Base-by-base conservation (phyloP, 2,888 invertebrate species). In the Falcaria lacertinaria region DNA sequence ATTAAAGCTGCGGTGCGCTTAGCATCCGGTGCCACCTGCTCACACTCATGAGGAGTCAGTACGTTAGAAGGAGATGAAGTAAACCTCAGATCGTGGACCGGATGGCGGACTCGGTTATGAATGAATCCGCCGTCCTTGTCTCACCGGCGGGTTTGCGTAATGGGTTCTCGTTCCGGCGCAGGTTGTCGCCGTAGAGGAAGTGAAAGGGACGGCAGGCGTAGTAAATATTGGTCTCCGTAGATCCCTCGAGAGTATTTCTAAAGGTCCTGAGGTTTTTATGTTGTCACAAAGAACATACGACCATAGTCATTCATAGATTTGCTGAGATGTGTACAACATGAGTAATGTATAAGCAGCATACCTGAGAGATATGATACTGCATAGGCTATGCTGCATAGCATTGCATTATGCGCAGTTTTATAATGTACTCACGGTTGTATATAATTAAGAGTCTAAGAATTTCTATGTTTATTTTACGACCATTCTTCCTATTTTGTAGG, bases 31-130 rank as follows among this genome's bases (percentile, higher is more conserved):
- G 73, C 64, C 85, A 88, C 88, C 87, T 88, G 89, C 87, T 87
- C 86, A 75, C 87, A 82, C 87, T 79, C 77, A 73, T 78, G 59
- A 74, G 63, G 71, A 80, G 70, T 75, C 74, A 68, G 74, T 62
- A 78, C 58, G 89, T 74, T 83, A 87, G 89, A 89, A 86, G 75
- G 89, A 89, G 89, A 89, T 88, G 74, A 83, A 85, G 74, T 81
- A 81, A 82, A 79, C 77, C 77, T 80, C 80, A 80, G 78, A 77
- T 73, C 80, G 72, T 74, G 81, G 86, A 85, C 87, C 88, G 86
- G 87, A 89, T 88, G 87, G 87, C 81, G 73, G 84, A 81, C 86
- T 85, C 80, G 72, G 85, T 89, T 86, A 89, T 89, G 89, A 89
- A 89, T 89, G 89, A 88, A 89, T 89, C 78, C 57, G 64, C 77